Conservation (phyloP, 2,113 vertebrate species). For the Notothenia rossii region DNA sequence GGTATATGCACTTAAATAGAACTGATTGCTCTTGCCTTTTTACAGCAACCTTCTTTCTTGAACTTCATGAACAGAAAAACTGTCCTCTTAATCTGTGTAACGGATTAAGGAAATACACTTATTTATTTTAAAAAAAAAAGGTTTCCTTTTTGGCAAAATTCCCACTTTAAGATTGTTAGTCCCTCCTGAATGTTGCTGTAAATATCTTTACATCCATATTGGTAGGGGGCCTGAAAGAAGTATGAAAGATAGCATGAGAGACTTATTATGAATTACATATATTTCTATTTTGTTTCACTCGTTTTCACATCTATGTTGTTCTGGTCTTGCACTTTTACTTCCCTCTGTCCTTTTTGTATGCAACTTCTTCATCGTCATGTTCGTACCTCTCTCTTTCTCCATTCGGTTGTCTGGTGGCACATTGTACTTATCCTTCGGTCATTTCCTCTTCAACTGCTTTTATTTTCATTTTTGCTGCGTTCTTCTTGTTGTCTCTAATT, state of each 20-base stretch:
- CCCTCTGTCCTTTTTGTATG: neutral
- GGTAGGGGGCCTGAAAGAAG: slow-evolving; percentile 20
- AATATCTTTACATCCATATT: slow-evolving; percentile 1
- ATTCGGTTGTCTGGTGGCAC: neutral
- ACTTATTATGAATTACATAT: slow-evolving; percentile 55
- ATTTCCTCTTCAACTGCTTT: neutral
- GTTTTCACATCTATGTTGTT: slow-evolving; percentile 15
- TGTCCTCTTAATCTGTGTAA: neutral
- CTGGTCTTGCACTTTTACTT: slow-evolving; percentile 1
- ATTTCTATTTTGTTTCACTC: slow-evolving; percentile 44
- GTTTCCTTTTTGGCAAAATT: neutral
- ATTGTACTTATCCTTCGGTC: neutral
- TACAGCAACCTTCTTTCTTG: neutral
- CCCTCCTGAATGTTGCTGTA: neutral
- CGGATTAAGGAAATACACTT: neutral
- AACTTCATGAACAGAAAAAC: neutral
- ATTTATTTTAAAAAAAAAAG: neutral
- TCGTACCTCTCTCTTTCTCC: neutral
- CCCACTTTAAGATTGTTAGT: neutral
- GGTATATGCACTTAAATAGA: neutral
- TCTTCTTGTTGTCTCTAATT: neutral
- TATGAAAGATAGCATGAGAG: slow-evolving; percentile 60
- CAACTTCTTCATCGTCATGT: neutral
- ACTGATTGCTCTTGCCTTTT: neutral
- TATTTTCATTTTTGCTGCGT: neutral